phyloP scores from a whole-genome alignment of 2,888 invertebrate genomes.

The Frankliniella fusca region DNA sequence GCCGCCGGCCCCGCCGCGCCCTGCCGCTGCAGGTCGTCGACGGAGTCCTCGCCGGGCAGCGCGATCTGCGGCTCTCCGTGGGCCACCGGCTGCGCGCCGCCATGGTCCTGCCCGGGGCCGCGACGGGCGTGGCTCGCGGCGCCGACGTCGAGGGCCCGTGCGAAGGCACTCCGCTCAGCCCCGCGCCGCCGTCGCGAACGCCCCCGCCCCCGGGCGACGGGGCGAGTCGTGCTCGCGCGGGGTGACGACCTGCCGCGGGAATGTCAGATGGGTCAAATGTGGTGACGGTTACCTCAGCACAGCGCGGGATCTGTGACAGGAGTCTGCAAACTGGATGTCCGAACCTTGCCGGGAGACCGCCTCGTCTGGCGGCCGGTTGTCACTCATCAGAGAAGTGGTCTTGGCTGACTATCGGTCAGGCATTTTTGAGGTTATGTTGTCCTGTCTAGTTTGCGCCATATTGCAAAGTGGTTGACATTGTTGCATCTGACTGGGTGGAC shows the following conservation, averaged over 20 bases:
- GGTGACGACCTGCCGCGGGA: neutral
- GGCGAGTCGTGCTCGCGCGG: neutral
- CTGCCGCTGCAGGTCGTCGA: neutral
- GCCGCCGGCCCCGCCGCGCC: neutral
- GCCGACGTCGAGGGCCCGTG: neutral
- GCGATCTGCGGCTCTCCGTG: neutral
- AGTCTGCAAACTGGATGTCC: neutral
- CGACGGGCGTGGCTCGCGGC: neutral
- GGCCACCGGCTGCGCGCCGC: neutral
- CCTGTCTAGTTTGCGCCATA: neutral
- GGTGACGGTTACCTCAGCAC: neutral
- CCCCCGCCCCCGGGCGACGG: neutral
- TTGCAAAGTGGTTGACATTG: neutral
- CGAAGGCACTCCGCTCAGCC: conserved; percentile 1
- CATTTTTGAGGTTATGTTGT: neutral
- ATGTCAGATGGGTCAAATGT: neutral
- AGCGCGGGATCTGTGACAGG: neutral
- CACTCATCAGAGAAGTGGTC: neutral
- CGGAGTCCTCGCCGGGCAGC: neutral
- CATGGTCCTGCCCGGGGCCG: neutral
- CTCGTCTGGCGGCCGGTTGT: neutral
- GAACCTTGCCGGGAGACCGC: neutral
- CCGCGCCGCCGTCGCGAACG: neutral
- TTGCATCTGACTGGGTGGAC: neutral
- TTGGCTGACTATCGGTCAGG: neutral